phyloP scores from a whole-genome alignment of 1,140 invertebrate genomes.

The Drosophila pseudoananassae region DNA sequence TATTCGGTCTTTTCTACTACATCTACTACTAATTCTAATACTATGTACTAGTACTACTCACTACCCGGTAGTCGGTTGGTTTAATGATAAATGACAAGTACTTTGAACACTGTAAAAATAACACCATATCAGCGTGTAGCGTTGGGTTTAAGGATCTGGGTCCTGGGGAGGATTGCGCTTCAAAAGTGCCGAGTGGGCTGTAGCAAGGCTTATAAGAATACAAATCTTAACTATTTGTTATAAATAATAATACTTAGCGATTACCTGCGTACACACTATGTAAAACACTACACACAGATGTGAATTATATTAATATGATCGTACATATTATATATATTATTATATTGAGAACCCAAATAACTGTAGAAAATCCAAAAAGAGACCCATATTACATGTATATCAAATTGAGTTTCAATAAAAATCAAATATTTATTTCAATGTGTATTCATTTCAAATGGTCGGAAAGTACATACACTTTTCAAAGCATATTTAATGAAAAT shows the following conservation, averaged over 20 bases:
- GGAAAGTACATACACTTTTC: background rate
- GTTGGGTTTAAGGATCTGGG: conserved; percentile 41
- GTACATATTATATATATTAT: conserved; percentile 56
- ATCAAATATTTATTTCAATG: conserved; percentile 73
- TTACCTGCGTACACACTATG: conserved; percentile 43
- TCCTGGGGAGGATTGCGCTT: conserved; percentile 61
- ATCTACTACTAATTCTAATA: conserved; percentile 37
- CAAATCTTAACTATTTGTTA: conserved; percentile 63
- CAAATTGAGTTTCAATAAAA: conserved; percentile 81
- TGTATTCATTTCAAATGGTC: background rate
- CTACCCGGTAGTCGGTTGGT: conserved; percentile 27
- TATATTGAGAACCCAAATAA: conserved; percentile 52
- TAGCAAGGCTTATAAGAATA: conserved; percentile 61
- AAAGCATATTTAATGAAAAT: too few relatives aligned
- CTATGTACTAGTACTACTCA: conserved; percentile 50
- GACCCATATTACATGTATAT: conserved; percentile 71
- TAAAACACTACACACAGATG: conserved; percentile 55
- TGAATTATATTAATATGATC: conserved; percentile 60
- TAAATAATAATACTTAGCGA: conserved; percentile 31
- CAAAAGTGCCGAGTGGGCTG: conserved; percentile 67
- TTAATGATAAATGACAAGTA: conserved; percentile 34
- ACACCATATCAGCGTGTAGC: conserved; percentile 78
- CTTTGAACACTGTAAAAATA: conserved; percentile 76
- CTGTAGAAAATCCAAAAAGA: conserved; percentile 55
- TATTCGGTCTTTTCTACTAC: conserved; percentile 62